Percentiles rank a stretch among this genome's conserved stretches.
phyloP scores from a whole-genome alignment of 2,113 vertebrate species.

The Monopterus albus region DNA sequence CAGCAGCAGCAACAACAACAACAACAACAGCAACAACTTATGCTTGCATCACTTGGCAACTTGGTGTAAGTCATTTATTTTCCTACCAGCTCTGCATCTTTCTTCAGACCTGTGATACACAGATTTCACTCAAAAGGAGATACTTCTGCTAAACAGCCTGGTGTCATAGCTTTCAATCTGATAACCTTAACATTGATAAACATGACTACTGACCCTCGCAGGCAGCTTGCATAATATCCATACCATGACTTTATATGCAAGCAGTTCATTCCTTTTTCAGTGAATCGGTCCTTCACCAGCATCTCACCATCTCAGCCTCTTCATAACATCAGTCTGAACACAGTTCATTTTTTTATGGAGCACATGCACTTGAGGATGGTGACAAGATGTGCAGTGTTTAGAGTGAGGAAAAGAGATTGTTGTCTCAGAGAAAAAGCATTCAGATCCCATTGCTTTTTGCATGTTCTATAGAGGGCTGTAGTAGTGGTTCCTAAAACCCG shows the following conservation, averaged over 20 bases:
- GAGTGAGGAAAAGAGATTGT: neutral
- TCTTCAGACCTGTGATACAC: too few species aligned
- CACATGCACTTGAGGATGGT: neutral
- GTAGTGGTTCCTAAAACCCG: too few species aligned
- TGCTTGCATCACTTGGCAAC: slow-evolving; percentile 92
- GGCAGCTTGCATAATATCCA: slow-evolving; percentile 69
- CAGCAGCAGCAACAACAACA: slow-evolving; percentile 84
- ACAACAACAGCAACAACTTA: slow-evolving; percentile 85
- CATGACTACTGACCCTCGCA: slow-evolving; percentile 31
- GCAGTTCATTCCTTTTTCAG: slow-evolving; percentile 56
- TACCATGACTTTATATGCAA: slow-evolving; percentile 64
- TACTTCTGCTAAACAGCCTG: neutral
- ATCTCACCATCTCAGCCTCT: slow-evolving; percentile 67
- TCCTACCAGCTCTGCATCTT: neutral
- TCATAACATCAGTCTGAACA: slow-evolving; percentile 62
- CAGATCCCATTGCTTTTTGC: too few species aligned
- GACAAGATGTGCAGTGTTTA: neutral
- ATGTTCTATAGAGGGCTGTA: too few species aligned
- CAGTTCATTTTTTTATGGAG: slow-evolving; percentile 10
- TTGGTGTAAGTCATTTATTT: slow-evolving; percentile 88
- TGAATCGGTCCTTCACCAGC: slow-evolving; percentile 65
- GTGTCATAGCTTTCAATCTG: slow-evolving; percentile 17
- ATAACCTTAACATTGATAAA: slow-evolving; percentile 15
- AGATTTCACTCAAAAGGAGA: too few species aligned
- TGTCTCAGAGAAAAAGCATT: too few species aligned